phyloP scores from a whole-genome alignment of 2,797 vertebrate species.

The Sebastes minor region DNA sequence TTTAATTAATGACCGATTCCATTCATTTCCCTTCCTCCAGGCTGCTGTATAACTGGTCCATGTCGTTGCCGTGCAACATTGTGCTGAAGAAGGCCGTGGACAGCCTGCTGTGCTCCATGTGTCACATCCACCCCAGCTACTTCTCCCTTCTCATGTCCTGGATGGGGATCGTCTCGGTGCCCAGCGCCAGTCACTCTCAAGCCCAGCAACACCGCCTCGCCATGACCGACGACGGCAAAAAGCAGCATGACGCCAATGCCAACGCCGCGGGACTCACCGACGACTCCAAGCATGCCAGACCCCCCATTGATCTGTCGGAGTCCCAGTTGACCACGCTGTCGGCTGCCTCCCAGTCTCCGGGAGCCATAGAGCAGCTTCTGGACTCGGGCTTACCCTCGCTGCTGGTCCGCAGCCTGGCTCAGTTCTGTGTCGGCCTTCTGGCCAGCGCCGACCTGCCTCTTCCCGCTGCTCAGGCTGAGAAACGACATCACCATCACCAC shows the following conservation, averaged over 20 bases:
- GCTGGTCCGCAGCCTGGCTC: constrained; percentile 93
- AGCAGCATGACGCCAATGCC: constrained; percentile 86
- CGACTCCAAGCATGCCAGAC: constrained; percentile 94
- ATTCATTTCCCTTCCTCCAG: constrained; percentile 66
- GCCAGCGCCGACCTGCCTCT: constrained; percentile 88
- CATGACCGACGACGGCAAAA: constrained; percentile 98
- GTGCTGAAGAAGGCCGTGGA: constrained; percentile 99
- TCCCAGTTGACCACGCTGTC: constrained; percentile 94
- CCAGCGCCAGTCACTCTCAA: constrained; percentile 85
- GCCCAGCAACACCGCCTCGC: constrained; percentile 87
- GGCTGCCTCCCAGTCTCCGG: constrained; percentile 95
- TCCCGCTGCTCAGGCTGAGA: constrained; percentile 85
- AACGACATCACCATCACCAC: constrained; percentile 87
- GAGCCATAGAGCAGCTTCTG: constrained; percentile 94
- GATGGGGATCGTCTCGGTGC: constrained; percentile 93
- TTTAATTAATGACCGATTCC: too few species aligned
- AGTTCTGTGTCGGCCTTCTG: constrained; percentile 92
- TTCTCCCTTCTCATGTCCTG: constrained; percentile 98
- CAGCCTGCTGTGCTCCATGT: constrained; percentile 97
- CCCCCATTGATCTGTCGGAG: constrained; percentile 89
- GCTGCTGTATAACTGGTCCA: constrained; percentile 96
- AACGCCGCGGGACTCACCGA: constrained; percentile 88
- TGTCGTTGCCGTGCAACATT: constrained; percentile 95
- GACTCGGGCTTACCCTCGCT: constrained; percentile 95
- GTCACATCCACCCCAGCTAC: constrained; percentile 97